A percentile compares a stretch with the other conserved stretches of the same genome.
These are phyloP conservation scores for Enteromius unitaeniatus DNA, from an alignment of 2,797 vertebrate species.

Conservation along the genomic window DNA sequence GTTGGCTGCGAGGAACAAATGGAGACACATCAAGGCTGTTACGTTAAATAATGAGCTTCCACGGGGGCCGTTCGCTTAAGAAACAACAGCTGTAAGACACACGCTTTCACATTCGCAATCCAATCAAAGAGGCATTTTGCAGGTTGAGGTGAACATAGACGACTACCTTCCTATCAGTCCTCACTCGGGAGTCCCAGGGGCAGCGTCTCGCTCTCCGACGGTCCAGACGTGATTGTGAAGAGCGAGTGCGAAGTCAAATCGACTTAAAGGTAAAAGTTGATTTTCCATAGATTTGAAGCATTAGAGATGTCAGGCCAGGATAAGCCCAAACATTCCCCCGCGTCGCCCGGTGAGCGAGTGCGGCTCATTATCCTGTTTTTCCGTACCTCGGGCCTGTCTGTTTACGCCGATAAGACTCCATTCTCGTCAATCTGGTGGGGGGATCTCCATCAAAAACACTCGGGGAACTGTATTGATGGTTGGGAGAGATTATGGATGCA, in stretches of 20 bases:
- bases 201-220: background rate
- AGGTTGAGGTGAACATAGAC: constrained; percentile 37
- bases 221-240: constrained; percentile 50
- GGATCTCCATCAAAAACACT: constrained; percentile 31
- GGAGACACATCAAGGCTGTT: constrained; percentile 40
- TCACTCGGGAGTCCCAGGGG: constrained; percentile 21
- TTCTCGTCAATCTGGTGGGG: constrained; percentile 13
- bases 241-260: constrained; percentile 53
- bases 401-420: constrained; percentile 35
- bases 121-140: constrained; percentile 41
- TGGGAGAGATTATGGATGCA: constrained; percentile 33
- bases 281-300: constrained; percentile 66
- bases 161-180: constrained; percentile 35
- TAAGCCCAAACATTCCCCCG: constrained; percentile 19
- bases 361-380: constrained; percentile 35
- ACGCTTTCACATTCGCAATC: background rate
- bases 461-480: constrained; percentile 39
- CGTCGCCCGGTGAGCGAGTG: background rate
- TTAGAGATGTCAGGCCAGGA: constrained; percentile 55
- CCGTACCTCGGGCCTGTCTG: constrained; percentile 34
- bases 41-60: constrained; percentile 53
- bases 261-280: constrained; percentile 63
- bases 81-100: constrained; percentile 45
- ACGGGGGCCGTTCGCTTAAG: constrained; percentile 45
- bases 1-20: constrained; percentile 12